phyloP scores from a whole-genome alignment of 2,888 invertebrate genomes.

The Mythimna ferrago region DNA sequence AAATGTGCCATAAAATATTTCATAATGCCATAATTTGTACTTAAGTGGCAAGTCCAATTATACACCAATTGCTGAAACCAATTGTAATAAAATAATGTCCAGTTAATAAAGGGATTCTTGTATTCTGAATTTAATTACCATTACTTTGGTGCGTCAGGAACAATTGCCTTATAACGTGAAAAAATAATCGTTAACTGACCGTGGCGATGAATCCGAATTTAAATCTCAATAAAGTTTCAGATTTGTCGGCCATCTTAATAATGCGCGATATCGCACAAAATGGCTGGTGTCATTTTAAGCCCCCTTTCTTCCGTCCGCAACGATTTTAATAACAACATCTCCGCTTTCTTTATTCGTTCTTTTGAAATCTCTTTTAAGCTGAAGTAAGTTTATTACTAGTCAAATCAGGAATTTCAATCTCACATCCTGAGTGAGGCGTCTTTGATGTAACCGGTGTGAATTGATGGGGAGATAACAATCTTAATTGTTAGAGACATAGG shows the following conservation, averaged over 20 bases:
- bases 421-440: conserved; percentile 85
- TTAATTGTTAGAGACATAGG: conserved; percentile 60
- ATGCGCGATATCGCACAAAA: conserved; percentile 65
- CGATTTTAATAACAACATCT: conserved; percentile 85
- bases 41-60: conserved; percentile 45
- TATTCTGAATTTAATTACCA: conserved; percentile 39
- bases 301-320: conserved; percentile 82
- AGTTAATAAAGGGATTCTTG: conserved; percentile 24
- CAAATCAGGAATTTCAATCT: conserved; percentile 90
- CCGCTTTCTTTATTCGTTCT: conserved; percentile 86
- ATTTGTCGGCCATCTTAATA: conserved; percentile 80
- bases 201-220: conserved; percentile 72
- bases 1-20: conserved; percentile 37
- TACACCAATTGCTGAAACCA: conserved; percentile 27
- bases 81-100: conserved; percentile 32
- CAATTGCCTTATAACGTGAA: conserved; percentile 68
- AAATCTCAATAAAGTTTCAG: conserved; percentile 80
- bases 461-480: conserved; percentile 62
- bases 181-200: conserved; percentile 62
- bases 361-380: conserved; percentile 86
- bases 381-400: conserved; percentile 89
- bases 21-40: conserved; percentile 41
- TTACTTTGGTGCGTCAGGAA: conserved; percentile 53
- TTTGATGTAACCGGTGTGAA: conserved; percentile 83
- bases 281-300: conserved; percentile 78